Conservation (phyloP, 2,113 vertebrate species). For the Poecilia latipinna region DNA sequence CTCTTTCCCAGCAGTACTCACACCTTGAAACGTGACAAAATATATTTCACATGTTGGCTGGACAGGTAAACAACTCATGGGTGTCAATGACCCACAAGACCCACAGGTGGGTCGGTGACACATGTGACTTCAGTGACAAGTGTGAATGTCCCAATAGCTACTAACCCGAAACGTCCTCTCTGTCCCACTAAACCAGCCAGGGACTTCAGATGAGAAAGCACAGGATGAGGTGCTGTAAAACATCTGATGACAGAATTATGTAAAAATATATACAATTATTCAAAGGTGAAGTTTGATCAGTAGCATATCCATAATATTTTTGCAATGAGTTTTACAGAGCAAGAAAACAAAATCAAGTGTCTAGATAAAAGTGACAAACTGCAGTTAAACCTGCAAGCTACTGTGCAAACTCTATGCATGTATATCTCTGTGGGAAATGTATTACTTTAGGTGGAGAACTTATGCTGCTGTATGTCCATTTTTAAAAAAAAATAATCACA, state of each 20-base stretch:
- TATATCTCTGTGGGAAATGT: neutral
- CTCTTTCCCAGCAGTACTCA: neutral
- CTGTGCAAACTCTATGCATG: neutral
- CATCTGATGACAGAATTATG: neutral
- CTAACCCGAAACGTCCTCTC: neutral
- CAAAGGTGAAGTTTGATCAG: too few relatives aligned
- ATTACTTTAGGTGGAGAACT: neutral
- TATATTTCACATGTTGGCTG: neutral
- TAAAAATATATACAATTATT: neutral
- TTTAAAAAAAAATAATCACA: neutral
- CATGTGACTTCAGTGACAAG: neutral
- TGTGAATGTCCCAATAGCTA: neutral
- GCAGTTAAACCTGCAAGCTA: neutral
- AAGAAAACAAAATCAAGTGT: neutral
- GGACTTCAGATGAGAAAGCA: neutral
- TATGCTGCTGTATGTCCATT: neutral
- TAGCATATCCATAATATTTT: too few relatives aligned
- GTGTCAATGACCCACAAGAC: neutral
- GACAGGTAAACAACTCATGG: neutral
- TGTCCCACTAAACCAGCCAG: neutral
- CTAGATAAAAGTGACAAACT: neutral
- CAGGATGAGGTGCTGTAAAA: neutral
- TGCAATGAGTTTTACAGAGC: neutral
- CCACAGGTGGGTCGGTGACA: neutral
- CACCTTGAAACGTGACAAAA: neutral